A percentile compares a stretch with the other conserved stretches of the same genome.
phyloP scores from a whole-genome alignment of 2,113 vertebrate genomes.

The Prunella himalayana region DNA sequence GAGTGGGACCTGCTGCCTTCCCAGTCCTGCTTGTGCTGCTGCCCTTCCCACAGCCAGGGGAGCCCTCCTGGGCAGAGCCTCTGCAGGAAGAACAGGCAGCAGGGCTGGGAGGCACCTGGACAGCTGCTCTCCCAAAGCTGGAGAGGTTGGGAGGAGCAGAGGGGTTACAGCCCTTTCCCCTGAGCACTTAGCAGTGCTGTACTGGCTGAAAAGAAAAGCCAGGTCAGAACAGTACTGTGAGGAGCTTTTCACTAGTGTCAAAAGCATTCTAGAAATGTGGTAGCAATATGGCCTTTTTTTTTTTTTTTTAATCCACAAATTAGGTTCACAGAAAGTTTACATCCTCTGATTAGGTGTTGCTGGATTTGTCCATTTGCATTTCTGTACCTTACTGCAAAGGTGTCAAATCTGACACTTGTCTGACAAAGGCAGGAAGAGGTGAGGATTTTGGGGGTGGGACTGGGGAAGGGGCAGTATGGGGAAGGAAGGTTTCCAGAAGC shows the following conservation, averaged over 20 bases:
- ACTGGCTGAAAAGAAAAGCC: neutral
- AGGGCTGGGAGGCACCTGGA: neutral
- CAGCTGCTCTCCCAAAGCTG: neutral
- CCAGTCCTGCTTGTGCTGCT: neutral
- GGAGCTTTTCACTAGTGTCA: neutral
- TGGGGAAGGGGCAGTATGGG: neutral
- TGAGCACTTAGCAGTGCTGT: neutral
- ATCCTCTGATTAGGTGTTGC: conserved; percentile 42
- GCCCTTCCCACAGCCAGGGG: neutral
- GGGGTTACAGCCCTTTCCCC: neutral
- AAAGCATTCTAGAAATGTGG: neutral
- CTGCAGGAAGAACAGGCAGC: neutral
- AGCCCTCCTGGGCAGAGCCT: neutral
- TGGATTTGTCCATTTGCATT: conserved; percentile 49
- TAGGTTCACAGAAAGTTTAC: conserved; percentile 45
- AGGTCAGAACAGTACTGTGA: neutral
- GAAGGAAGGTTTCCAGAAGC: conserved; percentile 28
- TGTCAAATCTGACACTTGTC: conserved; percentile 44
- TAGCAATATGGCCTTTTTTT: neutral
- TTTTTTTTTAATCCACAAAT: conserved; percentile 46
- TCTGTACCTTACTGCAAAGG: conserved; percentile 51
- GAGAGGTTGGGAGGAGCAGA: neutral
- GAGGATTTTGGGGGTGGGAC: neutral
- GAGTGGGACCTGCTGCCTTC: neutral
- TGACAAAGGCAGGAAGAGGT: conserved; percentile 51